Evolutionary conservation across 2,888 invertebrate genomes (phyloP), one percentile per base, ranked within the genome.

Genomic region (Liopterus haemorrhoidalis): DNA sequence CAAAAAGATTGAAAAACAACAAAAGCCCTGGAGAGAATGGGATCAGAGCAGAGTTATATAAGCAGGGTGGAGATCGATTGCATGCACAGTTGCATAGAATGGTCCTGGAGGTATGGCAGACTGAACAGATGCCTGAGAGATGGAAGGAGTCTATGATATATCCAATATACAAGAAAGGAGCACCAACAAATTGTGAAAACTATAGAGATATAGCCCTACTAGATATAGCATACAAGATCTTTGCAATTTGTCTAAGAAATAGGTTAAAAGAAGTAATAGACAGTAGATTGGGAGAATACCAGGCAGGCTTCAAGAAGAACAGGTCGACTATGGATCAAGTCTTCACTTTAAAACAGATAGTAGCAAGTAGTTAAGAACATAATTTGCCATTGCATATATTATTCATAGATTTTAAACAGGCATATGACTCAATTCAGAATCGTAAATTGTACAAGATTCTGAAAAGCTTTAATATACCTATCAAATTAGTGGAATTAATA

Each of bases 101-200:
- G 8, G 18, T 35, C 8, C 20, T 21, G 5, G 35, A 35, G 12
- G 5, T 35, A 20, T 35, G 35, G 35, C n/a, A 36, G 22, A 9
- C 4, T 5, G 36, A 36, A 14, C 9, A n/a, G 15, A 36, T 36
- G 21, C 22, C 36, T 14, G n/a, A 22, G 11, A 36, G 21, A 12
- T 36, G 36, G 36, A 36, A 20, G 20, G 36, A 21, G 12, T 11
- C 11, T 11, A 15, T 36, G 8, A 36, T 22, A 19, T 11, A 5
- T n/a, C 36, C 36, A 22, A 4, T 36, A n/a, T 14, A 22, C 22
- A 36, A 36, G 15, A 22, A 36, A 22, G 8, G 36, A 36, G 36
- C 21, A n/a, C 9, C 14, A 14, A 14, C 18, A 22, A 5, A 14
- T 11, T 31, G 31, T 15, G 31, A 31, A 5, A 31, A 14, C 16